Conservation (phyloP, 2,797 vertebrate species). For the Gila robusta region DNA sequence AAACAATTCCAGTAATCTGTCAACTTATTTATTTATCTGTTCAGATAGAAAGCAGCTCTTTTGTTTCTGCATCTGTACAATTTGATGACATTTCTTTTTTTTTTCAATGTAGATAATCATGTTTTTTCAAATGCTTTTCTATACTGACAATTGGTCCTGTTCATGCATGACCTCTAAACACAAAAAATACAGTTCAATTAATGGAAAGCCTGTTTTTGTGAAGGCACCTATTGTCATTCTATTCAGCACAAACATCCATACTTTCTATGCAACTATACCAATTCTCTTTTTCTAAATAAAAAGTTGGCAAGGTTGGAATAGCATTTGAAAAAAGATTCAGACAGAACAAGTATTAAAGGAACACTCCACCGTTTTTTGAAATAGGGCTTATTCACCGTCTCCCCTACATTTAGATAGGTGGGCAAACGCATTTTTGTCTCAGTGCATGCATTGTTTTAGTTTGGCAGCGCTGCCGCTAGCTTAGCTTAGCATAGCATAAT, state of each 20-base stretch:
- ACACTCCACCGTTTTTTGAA: no score
- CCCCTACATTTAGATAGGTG: no score
- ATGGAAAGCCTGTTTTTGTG: background rate
- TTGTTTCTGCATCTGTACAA: background rate
- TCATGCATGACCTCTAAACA: background rate
- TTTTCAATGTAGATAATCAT: background rate
- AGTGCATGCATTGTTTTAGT: no score
- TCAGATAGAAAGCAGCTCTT: background rate
- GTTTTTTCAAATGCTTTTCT: background rate
- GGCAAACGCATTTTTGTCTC: no score
- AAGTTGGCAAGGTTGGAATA: background rate
- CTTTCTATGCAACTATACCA: slow-evolving; percentile 5
- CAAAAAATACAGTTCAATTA: background rate
- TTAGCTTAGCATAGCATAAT: no score
- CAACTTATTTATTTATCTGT: slow-evolving; percentile 3
- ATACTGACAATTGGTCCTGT: background rate
- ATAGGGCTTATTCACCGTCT: no score
- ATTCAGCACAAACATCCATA: background rate
- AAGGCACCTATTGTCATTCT: background rate
- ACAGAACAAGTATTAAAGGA: background rate
- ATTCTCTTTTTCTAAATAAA: slow-evolving; percentile 15
- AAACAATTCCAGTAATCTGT: background rate
- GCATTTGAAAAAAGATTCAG: background rate
- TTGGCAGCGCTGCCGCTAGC: no score
- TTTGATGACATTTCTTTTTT: background rate